Evolutionary conservation across 2,888 invertebrate species (phyloP).

Genomic region (Drosophila helvetica): DNA sequence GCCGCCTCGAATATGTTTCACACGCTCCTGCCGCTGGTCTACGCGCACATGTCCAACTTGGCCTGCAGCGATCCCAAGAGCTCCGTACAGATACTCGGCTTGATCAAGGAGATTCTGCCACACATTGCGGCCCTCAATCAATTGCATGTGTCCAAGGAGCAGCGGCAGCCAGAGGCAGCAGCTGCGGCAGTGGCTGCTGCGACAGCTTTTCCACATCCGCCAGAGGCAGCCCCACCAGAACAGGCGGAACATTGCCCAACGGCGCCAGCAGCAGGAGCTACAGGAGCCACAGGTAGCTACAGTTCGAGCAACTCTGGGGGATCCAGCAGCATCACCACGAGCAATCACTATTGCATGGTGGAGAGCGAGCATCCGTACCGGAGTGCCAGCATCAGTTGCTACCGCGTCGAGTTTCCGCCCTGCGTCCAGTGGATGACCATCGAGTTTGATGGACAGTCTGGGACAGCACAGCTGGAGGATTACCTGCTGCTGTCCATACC

Average conservation of each 20-base stretch:
- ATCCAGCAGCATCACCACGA: conserved; percentile 86
- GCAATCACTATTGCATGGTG: conserved; percentile 94
- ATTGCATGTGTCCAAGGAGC: conserved; percentile 83
- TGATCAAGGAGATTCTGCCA: conserved; percentile 94
- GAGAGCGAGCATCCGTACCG: conserved; percentile 99
- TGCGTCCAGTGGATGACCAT: conserved; percentile 95
- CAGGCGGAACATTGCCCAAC: conserved; percentile 83
- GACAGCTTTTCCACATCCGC: conserved; percentile 2
- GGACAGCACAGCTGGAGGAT: conserved; percentile 97
- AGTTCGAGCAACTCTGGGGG: conserved; percentile 11
- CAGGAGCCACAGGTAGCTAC: conserved; percentile 11
- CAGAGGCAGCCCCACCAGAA: conserved; percentile 13
- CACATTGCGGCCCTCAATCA: conserved; percentile 94
- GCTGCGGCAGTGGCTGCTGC: background rate
- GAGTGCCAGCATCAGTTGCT: conserved; percentile 92
- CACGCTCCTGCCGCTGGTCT: conserved; percentile 92
- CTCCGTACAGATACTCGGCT: conserved; percentile 92
- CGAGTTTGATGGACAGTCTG: conserved; percentile 96
- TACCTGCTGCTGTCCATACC: conserved; percentile 90
- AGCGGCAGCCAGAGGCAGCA: conserved; percentile 49
- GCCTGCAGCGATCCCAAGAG: conserved; percentile 92
- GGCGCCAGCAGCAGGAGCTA: background rate
- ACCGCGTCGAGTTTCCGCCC: conserved; percentile 93
- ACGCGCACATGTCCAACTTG: conserved; percentile 93
- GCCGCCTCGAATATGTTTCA: conserved; percentile 86